Base-by-base conservation (phyloP, 1,140 invertebrate genomes). In the Drosophila pachea region DNA sequence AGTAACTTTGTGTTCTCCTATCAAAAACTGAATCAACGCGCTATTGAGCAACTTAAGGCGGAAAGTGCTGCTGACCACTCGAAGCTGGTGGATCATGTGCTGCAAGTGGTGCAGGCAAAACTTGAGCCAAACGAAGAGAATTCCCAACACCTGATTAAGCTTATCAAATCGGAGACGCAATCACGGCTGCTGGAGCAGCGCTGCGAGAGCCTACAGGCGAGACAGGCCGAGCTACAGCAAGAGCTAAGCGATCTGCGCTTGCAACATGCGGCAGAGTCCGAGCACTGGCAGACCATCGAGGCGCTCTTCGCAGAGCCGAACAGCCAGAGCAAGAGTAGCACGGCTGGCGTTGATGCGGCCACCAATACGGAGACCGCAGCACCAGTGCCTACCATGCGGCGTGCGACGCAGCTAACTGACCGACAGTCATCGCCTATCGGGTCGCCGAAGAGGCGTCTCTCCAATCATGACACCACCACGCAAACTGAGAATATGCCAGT, bases 221-320 rank as follows among this genome's bases (percentile, higher is more conserved):
- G 72, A 36, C 73, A 74, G 14, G n/a, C 38, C 0, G 66, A 78
- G 40, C 59, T 88, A 0, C 68, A 79, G 11, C 53, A 66, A 8
- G 86, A 89, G 40, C 33, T 89, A 5, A n/a, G 22, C 0, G 76
- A 83, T 16, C 16, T 81, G 31, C 61, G 75, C 16, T 11, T 88
- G 22, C 60, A 64, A 0, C 73, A 81, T 16, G 78, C 79, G 12
- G 69, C 70, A 5, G 82, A 89, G 7, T 70, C 68, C 7, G 79
- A 89, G 31, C 89, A 89, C 32, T 89, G 89, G 88, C 81, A 83
- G 22, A 89, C 84, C 11, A 87, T 89, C 14, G 56, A 76, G n/a
- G 82, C 87, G 4, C 33, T 89, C 22, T 89, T 89, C 9, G 74
- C 73, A 0, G 50, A 47, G n/a, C 48, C 56, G 11, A 43, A 6